A percentile compares a stretch with the other conserved stretches of the same genome.
Evolutionary conservation across 2,797 vertebrate species (phyloP).

Genomic region (Nasua narica): DNA sequence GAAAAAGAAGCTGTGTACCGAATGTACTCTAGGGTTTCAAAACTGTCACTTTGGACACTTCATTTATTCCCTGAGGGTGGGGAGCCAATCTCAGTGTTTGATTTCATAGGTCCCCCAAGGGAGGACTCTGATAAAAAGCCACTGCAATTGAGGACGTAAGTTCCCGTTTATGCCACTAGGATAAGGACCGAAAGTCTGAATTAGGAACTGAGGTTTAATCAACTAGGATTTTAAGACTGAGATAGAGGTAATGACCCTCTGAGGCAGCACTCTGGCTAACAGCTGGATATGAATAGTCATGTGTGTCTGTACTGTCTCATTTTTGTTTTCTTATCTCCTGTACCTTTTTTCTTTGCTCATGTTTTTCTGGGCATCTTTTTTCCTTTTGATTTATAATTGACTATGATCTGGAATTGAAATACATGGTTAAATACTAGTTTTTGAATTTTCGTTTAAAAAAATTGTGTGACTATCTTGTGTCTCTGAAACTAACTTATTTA

Average conservation of each 20-base stretch:
- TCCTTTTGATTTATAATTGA: constrained; percentile 14
- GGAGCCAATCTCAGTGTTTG: constrained; percentile 65
- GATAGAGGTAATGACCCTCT: constrained; percentile 47
- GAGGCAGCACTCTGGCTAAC: constrained; percentile 11
- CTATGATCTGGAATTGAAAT: constrained; percentile 29
- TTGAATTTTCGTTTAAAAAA: constrained; percentile 38
- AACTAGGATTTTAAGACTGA: constrained; percentile 44
- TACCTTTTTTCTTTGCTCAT: neutral
- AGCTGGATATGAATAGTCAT: constrained; percentile 26
- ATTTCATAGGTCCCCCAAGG: constrained; percentile 58
- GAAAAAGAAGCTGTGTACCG: constrained; percentile 53
- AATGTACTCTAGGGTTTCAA: constrained; percentile 50
- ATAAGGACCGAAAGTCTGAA: constrained; percentile 61
- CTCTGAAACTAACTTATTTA: constrained; percentile 16
- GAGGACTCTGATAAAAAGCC: constrained; percentile 59
- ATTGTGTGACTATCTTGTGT: neutral
- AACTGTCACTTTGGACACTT: constrained; percentile 68
- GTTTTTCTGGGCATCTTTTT: constrained; percentile 20
- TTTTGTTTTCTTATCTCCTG: constrained; percentile 23
- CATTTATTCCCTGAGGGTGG: constrained; percentile 48
- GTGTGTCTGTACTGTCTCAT: neutral
- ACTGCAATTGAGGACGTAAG: constrained; percentile 64
- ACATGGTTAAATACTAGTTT: constrained; percentile 21
- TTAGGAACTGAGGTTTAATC: constrained; percentile 58
- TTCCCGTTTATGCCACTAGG: constrained; percentile 59